A percentile compares a stretch with the other conserved stretches of the same genome.
Conservation (phyloP, 2,888 invertebrate species). For the Hyposoter dolosus region DNA sequence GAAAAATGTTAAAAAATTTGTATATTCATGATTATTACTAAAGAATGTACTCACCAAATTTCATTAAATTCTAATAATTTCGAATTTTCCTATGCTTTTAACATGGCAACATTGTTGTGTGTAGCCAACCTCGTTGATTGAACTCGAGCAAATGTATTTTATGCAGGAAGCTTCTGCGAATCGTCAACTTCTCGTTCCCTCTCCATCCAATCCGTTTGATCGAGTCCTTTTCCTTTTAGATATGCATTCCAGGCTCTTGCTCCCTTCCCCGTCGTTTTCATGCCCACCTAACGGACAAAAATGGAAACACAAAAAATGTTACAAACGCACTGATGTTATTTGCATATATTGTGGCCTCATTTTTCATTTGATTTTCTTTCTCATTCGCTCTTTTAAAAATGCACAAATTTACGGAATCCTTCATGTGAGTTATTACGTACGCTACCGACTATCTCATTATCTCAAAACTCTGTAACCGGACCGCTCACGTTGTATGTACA, state of each 20-base stretch:
- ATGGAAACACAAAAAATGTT: background rate
- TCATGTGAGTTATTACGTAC: background rate
- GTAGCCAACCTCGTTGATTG: too few relatives aligned
- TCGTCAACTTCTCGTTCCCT: background rate
- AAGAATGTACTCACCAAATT: too few relatives aligned
- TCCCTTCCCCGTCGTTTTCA: constrained; percentile 20
- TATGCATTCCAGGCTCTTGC: background rate
- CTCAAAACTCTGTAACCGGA: background rate
- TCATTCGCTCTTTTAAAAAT: background rate
- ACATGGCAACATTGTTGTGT: too few relatives aligned
- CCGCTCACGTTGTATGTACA: background rate
- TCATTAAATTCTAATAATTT: too few relatives aligned
- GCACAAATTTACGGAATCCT: background rate
- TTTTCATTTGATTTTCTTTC: background rate
- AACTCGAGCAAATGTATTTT: too few relatives aligned
- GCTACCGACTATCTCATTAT: background rate
- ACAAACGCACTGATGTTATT: background rate
- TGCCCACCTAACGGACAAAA: constrained; percentile 56
- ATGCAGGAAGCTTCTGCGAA: background rate
- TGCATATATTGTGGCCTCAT: too few relatives aligned
- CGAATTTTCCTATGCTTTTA: too few relatives aligned
- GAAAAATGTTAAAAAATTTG: too few relatives aligned
- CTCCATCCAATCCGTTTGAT: background rate
- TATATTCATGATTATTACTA: too few relatives aligned
- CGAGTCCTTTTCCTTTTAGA: background rate